Evolutionary conservation across 2,888 invertebrate genomes (phyloP).

Genomic region (Athalia cordata): DNA sequence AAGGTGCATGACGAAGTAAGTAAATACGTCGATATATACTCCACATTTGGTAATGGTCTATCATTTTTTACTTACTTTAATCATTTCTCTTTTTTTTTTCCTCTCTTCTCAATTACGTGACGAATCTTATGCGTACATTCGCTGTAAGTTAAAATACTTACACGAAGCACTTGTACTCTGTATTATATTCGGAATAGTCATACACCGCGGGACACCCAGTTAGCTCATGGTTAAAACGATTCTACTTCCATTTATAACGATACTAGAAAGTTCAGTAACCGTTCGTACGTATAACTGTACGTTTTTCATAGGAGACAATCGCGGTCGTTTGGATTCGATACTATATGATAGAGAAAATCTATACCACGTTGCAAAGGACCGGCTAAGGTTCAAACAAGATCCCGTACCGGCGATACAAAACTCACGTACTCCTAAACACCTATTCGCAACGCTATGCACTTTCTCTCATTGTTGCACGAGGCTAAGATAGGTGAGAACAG

Average conservation of each 20-base stretch:
- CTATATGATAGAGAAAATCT: conserved; percentile 28
- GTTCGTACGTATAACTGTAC: background rate
- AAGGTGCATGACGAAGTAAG: background rate
- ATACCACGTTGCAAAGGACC: conserved; percentile 1
- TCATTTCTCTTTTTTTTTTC: background rate
- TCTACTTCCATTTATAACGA: conserved; percentile 24
- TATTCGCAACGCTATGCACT: conserved; percentile 23
- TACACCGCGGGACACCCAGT: conserved; percentile 5
- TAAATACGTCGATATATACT: background rate
- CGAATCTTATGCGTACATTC: too few species aligned
- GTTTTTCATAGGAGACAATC: conserved; percentile 32
- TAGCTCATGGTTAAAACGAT: conserved; percentile 9
- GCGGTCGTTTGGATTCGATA: background rate
- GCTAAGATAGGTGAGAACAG: background rate
- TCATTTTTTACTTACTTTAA: background rate
- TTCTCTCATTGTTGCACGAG: conserved; percentile 30
- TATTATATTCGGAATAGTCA: background rate
- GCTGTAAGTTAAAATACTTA: too few species aligned
- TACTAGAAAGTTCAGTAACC: conserved; percentile 32
- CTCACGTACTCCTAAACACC: conserved; percentile 13
- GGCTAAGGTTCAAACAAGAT: conserved; percentile 5
- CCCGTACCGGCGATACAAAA: conserved; percentile 9
- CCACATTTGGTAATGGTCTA: background rate
- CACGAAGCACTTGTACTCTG: too few species aligned
- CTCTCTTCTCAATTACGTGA: background rate